Base-by-base conservation (phyloP, 2,888 invertebrate genomes). In the Troides helena region DNA sequence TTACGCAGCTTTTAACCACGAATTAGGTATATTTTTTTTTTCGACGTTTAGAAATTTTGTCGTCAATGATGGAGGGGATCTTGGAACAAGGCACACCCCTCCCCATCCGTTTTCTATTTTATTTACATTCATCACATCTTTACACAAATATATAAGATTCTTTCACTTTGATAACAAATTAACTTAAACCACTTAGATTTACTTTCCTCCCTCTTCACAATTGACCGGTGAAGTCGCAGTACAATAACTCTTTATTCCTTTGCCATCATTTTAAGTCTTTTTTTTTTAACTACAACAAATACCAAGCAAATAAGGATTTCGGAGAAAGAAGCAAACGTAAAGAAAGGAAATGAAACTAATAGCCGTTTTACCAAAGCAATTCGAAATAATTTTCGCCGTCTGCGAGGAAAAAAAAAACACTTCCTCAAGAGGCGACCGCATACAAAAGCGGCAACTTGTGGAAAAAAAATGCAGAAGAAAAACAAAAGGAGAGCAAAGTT, bases 371-470 rank as follows among this genome's bases (percentile, higher is more conserved):
- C 65, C 50, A 66, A 66, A 70, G 70, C 70, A 66, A 70, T 70
- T 70, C 69, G 65, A 53, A 70, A 70, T 70, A 67, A 70, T 70
- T 66, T 63, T 60, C 67, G 62, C 59, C 66, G 67, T 56, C 66
- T 39, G 70, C 39, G 67, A 70, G 30, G 66, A 56, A n/a, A 50
- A 21, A 57, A 63, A 69, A 62, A 61, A 63, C 39, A 67, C 66
- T 67, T 70, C 63, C 70, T 67, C 66, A 70, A 67, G 67, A 67
- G 70, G 63, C 66, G 67, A 63, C 67, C 66, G 70, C 70, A 60
- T 59, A 70, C 70, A 70, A 70, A 70, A 70, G 70, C 62, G 66
- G 70, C 66, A 70, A 70, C 70, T 70, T 70, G 70, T 70, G 70
- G 5, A 30, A 39, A 39, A 67, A 70, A 70, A 70, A 70, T 60